A percentile compares a stretch with the other conserved stretches of the same genome.
Evolutionary conservation across 1,140 invertebrate species (phyloP).

Genomic region (Artemia franciscana): DNA sequence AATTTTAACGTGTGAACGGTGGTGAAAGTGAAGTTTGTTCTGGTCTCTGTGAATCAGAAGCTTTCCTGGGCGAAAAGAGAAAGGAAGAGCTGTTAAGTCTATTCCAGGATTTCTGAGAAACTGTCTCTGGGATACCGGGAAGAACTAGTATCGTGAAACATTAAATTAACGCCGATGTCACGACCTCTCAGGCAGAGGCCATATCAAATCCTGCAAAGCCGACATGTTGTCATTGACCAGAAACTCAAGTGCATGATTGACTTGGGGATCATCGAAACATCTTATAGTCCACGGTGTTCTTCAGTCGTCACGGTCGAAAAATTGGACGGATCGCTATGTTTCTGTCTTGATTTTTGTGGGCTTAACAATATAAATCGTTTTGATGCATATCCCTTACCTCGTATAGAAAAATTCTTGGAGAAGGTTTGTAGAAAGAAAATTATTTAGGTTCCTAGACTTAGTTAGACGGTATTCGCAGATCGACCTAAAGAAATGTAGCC

Average conservation of each 20-base stretch:
- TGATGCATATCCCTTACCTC: constrained; percentile 28
- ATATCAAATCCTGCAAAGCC: neutral
- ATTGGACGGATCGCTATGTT: constrained; percentile 3
- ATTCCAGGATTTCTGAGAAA: too few species aligned
- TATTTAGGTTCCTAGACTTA: neutral
- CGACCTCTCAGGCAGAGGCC: neutral
- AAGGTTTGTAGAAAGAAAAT: neutral
- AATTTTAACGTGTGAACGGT: too few species aligned
- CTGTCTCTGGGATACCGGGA: neutral
- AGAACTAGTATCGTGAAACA: neutral
- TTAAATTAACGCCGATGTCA: neutral
- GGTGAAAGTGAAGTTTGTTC: too few species aligned
- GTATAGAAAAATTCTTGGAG: constrained; percentile 6
- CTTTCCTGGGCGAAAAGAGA: too few species aligned
- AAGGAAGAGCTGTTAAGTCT: too few species aligned
- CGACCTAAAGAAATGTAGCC: neutral
- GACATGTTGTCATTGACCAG: constrained; percentile 13
- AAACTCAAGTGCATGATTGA: constrained; percentile 17
- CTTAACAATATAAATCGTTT: constrained; percentile 19
- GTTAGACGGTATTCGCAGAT: neutral
- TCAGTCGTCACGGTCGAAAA: constrained; percentile 4
- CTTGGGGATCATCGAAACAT: constrained; percentile 18
- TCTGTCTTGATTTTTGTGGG: constrained; percentile 10
- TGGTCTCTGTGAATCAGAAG: too few species aligned
- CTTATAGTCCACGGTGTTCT: constrained; percentile 9